Evolutionary conservation across 2,888 invertebrate species (phyloP), one percentile per base, ranked within the genome.

Genomic region (Clivina fossor): DNA sequence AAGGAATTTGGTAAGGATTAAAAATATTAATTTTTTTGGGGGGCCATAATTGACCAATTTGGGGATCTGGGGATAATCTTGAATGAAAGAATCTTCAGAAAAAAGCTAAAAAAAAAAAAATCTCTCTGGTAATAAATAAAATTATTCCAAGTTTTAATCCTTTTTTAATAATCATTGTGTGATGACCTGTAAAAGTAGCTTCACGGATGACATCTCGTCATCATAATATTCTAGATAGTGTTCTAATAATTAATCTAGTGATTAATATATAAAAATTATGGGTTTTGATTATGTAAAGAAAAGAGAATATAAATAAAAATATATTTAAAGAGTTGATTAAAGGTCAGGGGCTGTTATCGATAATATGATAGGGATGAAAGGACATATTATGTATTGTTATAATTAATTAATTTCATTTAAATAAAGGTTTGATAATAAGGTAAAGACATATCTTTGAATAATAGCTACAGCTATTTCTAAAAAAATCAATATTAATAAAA

Each of bases 41-140:
- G 0, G 85, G 84, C 77, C 85, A 86, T 19, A 69, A 72, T 43
- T 67, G 65, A 1, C 82, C 81, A 67, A 82, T 66, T 72, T 81
- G 80, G 62, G 78, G 69, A 26, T 71, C 68, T 0, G 80, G 79
- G 0, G 75, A 71, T 60, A 78, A 57, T 1, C 74, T 76, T 62
- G 74, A 74, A 62, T 79, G 78, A 54, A 79, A 79, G 69, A 78
- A 83, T 37, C 78, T 74, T 73, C 78, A 82, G 68, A 83, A 83
- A 69, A 83, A n/a, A n/a, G n/a, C n/a, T n/a, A n/a, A n/a, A 66
- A 82, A 81, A 68, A 79, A 82, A 62, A 84, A 74, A 61, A 86
- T 71, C 81, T 86, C 85, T 41, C 85, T 86, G 4, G 81, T 70
- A 81, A 86, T 85, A 78, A 86, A 86, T 75, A 86, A 69, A 69